Evolutionary conservation across 92 coral and sea anemone species (phyloP).

Genomic region (Phenganax subtilis): DNA sequence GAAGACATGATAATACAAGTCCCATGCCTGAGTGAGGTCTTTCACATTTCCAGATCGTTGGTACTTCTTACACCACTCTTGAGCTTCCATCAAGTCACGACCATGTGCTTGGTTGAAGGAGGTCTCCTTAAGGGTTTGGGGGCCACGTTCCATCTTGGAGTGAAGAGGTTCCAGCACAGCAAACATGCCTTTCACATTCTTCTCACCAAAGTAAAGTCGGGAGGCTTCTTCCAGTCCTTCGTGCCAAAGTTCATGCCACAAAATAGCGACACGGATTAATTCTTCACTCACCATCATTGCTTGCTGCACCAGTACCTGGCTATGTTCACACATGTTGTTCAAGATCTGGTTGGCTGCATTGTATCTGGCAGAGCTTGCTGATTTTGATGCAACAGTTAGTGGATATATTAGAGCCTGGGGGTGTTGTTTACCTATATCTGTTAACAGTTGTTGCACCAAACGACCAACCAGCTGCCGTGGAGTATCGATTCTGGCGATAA

Average conservation of each 20-base stretch:
- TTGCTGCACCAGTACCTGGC: conserved; percentile 91
- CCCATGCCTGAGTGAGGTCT: conserved; percentile 97
- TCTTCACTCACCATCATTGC: conserved; percentile 98
- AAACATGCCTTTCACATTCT: conserved; percentile 96
- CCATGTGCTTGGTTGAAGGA: conserved; percentile 98
- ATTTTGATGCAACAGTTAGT: conserved; percentile 94
- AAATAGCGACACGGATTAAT: conserved; percentile 93
- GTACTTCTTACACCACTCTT: conserved; percentile 94
- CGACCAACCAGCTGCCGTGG: conserved; percentile 95
- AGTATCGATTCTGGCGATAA: conserved; percentile 95
- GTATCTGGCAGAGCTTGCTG: conserved; percentile 93
- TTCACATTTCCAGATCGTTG: conserved; percentile 90
- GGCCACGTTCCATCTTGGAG: conserved; percentile 98
- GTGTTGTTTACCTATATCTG: conserved; percentile 81
- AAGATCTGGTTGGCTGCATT: conserved; percentile 96
- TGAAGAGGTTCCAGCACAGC: conserved; percentile 91
- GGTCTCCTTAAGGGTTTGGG: conserved; percentile 93
- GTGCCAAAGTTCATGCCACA: conserved; percentile 99
- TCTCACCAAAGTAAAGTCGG: conserved; percentile 91
- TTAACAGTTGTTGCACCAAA: conserved; percentile 80
- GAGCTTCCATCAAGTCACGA: conserved; percentile 97
- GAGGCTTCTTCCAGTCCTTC: conserved; percentile 99
- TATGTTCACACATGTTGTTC: conserved; percentile 99
- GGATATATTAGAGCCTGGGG: conserved; percentile 90
- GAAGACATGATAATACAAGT: conserved; percentile 81